A percentile compares a stretch with the other conserved stretches of the same genome.
phyloP scores from a whole-genome alignment of 2,888 invertebrate species.

The Orthosia gothica region DNA sequence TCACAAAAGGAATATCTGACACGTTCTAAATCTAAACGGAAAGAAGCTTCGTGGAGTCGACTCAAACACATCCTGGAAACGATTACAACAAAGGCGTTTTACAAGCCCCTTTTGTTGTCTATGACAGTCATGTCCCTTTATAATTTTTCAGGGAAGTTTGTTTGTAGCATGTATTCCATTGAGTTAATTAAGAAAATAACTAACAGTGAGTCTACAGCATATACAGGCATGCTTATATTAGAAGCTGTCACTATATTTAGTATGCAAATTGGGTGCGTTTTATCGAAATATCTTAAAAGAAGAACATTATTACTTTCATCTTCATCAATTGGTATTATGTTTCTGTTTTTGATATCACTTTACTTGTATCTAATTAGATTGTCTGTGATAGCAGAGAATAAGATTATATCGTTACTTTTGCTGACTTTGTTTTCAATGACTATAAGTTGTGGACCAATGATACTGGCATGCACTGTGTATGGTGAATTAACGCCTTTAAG shows the following conservation, averaged over 20 bases:
- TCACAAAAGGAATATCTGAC: constrained; percentile 70
- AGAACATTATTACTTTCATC: constrained; percentile 69
- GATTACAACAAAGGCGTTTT: constrained; percentile 72
- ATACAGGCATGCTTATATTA: constrained; percentile 76
- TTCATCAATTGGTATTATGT: constrained; percentile 69
- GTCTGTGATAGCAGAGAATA: constrained; percentile 66
- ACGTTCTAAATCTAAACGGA: constrained; percentile 53
- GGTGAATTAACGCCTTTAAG: constrained; percentile 72
- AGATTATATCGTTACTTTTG: constrained; percentile 68
- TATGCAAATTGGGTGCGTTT: constrained; percentile 67
- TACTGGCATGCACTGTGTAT: constrained; percentile 69
- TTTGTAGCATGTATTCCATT: constrained; percentile 72
- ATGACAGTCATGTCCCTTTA: constrained; percentile 74
- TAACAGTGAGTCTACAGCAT: constrained; percentile 67
- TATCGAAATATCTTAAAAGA: constrained; percentile 68
- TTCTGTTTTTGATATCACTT: constrained; percentile 70
- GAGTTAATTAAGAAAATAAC: constrained; percentile 72
- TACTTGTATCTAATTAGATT: constrained; percentile 73
- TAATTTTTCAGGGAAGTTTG: constrained; percentile 78
- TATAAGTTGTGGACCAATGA: constrained; percentile 75
- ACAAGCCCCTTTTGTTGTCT: constrained; percentile 75
- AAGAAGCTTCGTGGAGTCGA: constrained; percentile 52
- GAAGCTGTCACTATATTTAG: constrained; percentile 74
- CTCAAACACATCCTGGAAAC: constrained; percentile 63
- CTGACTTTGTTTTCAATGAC: constrained; percentile 71